Percentiles rank a stretch among this genome's conserved stretches.
Evolutionary conservation across 2,888 invertebrate genomes (phyloP).

Genomic region (Lutraria lutraria): DNA sequence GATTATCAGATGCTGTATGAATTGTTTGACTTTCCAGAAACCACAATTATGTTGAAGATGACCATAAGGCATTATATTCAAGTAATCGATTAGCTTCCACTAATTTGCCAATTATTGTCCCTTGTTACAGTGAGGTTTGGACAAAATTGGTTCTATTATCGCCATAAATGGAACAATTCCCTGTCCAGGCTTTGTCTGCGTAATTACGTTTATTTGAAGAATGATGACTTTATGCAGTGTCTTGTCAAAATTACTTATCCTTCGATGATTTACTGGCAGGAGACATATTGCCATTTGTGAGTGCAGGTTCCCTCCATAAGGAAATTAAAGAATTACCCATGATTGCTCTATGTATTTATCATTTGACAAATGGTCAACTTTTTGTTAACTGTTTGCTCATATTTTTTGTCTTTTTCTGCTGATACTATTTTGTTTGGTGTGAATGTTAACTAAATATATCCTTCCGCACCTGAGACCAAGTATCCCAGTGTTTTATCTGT

Average conservation of each 20-base stretch:
- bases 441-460: too few relatives aligned
- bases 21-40: not conserved
- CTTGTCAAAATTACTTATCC: not conserved
- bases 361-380: not conserved
- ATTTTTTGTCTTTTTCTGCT: not conserved
- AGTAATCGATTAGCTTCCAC: constrained; percentile 34
- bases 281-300: not conserved
- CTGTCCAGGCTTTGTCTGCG: constrained; percentile 15
- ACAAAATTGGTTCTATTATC: constrained; percentile 57
- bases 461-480: too few relatives aligned
- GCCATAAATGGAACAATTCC: constrained; percentile 48
- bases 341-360: not conserved
- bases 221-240: constrained; percentile 20
- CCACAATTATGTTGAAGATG: constrained; percentile 15
- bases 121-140: constrained; percentile 1
- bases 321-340: not conserved
- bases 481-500: too few relatives aligned
- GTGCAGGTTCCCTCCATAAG: not conserved
- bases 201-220: constrained; percentile 26
- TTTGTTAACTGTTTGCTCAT: not conserved
- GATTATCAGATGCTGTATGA: not conserved
- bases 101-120: constrained; percentile 31
- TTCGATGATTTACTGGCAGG: not conserved
- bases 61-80: constrained; percentile 25
- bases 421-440: too few relatives aligned